Conservation (phyloP, 2,113 vertebrate species). For the Tragelaphus strepsiceros region DNA sequence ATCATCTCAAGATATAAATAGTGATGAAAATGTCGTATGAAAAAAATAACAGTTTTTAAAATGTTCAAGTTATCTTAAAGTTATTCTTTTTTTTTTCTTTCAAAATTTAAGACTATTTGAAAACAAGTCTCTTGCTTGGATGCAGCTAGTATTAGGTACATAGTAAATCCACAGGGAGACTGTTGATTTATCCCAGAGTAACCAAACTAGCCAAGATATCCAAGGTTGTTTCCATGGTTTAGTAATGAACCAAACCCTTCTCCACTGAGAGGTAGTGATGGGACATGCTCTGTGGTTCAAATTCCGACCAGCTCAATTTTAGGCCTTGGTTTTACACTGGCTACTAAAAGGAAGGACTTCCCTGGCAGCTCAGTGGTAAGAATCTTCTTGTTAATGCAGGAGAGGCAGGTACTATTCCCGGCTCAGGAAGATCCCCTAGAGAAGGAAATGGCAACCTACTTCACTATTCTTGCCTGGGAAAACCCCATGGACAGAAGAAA, state of each 20-base stretch:
- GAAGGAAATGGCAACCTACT: background rate
- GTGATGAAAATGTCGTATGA: background rate
- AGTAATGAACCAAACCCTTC: background rate
- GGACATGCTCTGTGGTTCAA: background rate
- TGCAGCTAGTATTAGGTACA: background rate
- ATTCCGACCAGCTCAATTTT: background rate
- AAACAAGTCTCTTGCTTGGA: background rate
- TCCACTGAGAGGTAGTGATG: background rate
- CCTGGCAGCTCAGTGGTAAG: background rate
- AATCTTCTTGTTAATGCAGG: background rate
- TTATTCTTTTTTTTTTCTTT: background rate
- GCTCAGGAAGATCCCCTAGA: background rate
- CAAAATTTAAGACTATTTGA: background rate
- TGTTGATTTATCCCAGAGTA: background rate
- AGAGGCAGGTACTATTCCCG: background rate
- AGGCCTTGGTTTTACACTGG: background rate
- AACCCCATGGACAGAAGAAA: background rate
- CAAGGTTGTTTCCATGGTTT: background rate
- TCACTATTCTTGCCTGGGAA: background rate
- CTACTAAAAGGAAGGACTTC: background rate
- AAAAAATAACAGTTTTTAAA: background rate
- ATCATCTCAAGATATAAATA: background rate
- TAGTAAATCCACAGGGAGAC: background rate
- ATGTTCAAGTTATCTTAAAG: background rate
- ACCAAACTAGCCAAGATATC: background rate